phyloP scores from a whole-genome alignment of 2,888 invertebrate species.

The Drosophila planitibia region DNA sequence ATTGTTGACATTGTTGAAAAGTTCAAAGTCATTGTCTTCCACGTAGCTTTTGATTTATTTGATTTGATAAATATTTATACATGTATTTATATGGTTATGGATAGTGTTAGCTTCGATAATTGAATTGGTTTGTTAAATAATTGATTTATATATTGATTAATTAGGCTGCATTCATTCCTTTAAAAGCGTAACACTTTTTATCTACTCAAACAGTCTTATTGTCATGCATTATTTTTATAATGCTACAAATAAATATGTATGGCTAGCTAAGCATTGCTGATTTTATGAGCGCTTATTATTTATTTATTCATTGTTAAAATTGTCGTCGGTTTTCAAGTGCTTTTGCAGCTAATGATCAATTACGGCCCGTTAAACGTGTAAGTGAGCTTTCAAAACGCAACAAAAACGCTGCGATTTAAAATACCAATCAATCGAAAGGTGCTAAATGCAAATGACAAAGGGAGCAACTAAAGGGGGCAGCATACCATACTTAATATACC shows the following conservation, averaged over 20 bases:
- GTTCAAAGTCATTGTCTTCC: slow-evolving; percentile 50
- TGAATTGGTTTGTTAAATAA: slow-evolving; percentile 60
- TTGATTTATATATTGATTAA: slow-evolving; percentile 68
- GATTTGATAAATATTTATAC: slow-evolving; percentile 40
- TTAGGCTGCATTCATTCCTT: slow-evolving; percentile 55
- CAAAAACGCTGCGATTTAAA: slow-evolving; percentile 24
- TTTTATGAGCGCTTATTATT: slow-evolving; percentile 61
- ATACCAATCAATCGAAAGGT: slow-evolving; percentile 38
- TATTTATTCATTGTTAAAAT: slow-evolving; percentile 58
- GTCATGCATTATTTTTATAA: slow-evolving; percentile 30
- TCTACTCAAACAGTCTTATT: slow-evolving; percentile 36
- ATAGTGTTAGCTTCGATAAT: slow-evolving; percentile 67
- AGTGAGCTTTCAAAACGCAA: slow-evolving; percentile 29
- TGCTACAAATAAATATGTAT: slow-evolving; percentile 31
- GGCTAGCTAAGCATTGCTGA: slow-evolving; percentile 37
- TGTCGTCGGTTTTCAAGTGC: slow-evolving; percentile 59
- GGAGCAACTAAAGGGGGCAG: not conserved
- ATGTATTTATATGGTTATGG: slow-evolving; percentile 32
- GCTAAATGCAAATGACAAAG: slow-evolving; percentile 27
- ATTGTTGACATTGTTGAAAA: slow-evolving; percentile 28
- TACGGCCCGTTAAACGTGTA: slow-evolving; percentile 62
- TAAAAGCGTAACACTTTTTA: slow-evolving; percentile 33
- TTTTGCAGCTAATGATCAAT: slow-evolving; percentile 72
- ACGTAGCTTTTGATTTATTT: slow-evolving; percentile 50
- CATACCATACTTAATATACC: slow-evolving; percentile 10